Base-by-base conservation (phyloP, 2,113 vertebrate genomes). In the Lepisosteus oculatus region DNA sequence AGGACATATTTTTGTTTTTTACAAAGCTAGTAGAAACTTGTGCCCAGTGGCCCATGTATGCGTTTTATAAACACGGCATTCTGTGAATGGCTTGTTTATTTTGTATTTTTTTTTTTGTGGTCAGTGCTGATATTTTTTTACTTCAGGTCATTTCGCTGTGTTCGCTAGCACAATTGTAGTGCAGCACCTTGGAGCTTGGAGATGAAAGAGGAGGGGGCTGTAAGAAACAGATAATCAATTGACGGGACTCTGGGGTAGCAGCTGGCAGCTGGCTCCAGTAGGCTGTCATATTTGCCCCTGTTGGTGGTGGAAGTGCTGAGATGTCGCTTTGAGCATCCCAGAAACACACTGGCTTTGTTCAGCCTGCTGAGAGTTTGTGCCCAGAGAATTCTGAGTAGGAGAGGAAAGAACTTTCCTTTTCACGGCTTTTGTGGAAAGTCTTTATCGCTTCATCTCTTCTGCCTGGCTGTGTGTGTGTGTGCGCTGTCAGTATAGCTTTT, bases 301-400 rank as follows among this genome's bases (percentile, higher is more conserved):
- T 86, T 87, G 85, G 79, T 80, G 85, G 86, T 80, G 79, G 84
- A 84, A 90, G 85, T 88, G 91, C 90, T 92, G 91, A 92, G 87
- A 83, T 79, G 81, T 92, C 8, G 55, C 85, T 85, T 89, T 89
- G 90, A 82, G 84, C 70, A 0, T 76, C 77, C 61, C 77, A 1
- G 73, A 77, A 85, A 90, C 87, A 92, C 80, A 84, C 42, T 75
- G 42, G 67, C 76, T 87, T 88, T 89, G 86, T 89, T 77, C 76
- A 66, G 71, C 3, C 74, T 54, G 78, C 77, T 71, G 45, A 77
- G 74, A 83, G 81, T 69, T 51, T 78, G 72, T 84, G 75, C 79
- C 64, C 73, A 47, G 72, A 79, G 88, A 88, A 89, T 91, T 79
- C 77, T 78, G 86, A 89, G 89, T 88, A 80, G 89, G 89, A 84